Base-by-base conservation (phyloP, 2,797 vertebrate genomes). In the Pogoniulus pusillus region DNA sequence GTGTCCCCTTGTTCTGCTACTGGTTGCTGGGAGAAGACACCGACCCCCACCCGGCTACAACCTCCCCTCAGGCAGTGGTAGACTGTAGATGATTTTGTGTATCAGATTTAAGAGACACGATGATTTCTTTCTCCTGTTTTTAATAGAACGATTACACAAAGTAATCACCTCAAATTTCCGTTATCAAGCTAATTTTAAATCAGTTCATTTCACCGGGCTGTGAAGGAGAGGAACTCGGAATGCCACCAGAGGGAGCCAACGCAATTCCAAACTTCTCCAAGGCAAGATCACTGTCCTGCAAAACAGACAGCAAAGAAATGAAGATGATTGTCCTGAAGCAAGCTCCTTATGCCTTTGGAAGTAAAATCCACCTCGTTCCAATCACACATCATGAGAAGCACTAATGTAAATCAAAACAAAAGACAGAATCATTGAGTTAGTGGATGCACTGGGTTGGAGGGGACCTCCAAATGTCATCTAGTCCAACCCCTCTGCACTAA, bases 161-260 rank as follows among this genome's bases (percentile, higher is more conserved):
- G 37, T 14, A 59, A 11, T 58, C 79, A 45, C 5, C 10, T 71
- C 27, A 5, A 1, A 1, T 68, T 69, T 51, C 35, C 57, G 47
- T n/a, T 63, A 5, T 19, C 27, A 18, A 70, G 35, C 8, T 3
- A 13, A 63, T 51, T 37, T 53, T 23, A 24, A 37, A 35, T 30
- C 29, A 17, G 16, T 43, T 30, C 37, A 14, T 43, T 80, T 76
- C 58, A 66, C 26, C 4, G n/a, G 24, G 23, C 22, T n/a, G 17
- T 14, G 2, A 70, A 72, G 57, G 1, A 43, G n/a, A 92, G 5
- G 34, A 27, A 26, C 19, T 69, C 68, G n/a, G 53, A 76, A 23
- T 35, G 81, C 90, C 94, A 90, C 94, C 63, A 96, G 94, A 96
- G 94, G 96, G 95, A 93, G 89, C 93, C 13, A 68, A 32, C 29